Evolutionary conservation across 2,113 vertebrate species (phyloP), one percentile per base, ranked within the genome.

Genomic region (Charadrius vociferus): DNA sequence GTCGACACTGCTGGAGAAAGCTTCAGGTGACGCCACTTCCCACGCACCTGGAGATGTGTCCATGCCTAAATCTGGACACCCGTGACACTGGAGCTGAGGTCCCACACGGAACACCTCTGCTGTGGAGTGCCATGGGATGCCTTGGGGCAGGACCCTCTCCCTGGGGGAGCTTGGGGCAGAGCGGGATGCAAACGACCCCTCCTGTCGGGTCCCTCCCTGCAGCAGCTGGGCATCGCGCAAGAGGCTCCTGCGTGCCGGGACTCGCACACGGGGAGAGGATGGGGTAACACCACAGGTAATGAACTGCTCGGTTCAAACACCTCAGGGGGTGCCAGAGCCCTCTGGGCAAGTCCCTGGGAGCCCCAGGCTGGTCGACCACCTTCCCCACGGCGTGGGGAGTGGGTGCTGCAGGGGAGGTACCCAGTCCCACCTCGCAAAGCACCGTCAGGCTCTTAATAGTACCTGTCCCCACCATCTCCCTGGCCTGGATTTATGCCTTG

Each of bases 401-500:
- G 37, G 45, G 37, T 82, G 58, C 75, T 80, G 74, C 79, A 63
- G 27, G 49, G 74, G 52, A 78, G 12, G 47, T 7, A 71, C 63
- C 52, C 70, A 49, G 81, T 79, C 39, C 81, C 0, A 7, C 83
- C 43, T 52, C 7, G 37, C 77, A 58, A 41, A 90, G 84, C 47
- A 19, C 22, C 8, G 61, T 45, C 91, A 96, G 58, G 29, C 92
- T 87, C 95, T 98, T 97, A 97, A 98, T 89, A 87, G 92, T 58
- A 59, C 89, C 86, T 97, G 94, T 95, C 93, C 93, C 52, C 88
- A 86, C 71, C 94, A 87, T 90, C 87, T 96, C 73, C 75, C 50
- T 1, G 2, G 90, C 63, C 50, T 87, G 93, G 95, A 98, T 98
- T 97, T 97, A 97, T 96, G 95, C 92, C 95, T 90, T 12, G 53